These are phyloP conservation scores for Urocitellus parryii DNA, from an alignment of 2,113 vertebrate species.

Conservation along the genomic window DNA sequence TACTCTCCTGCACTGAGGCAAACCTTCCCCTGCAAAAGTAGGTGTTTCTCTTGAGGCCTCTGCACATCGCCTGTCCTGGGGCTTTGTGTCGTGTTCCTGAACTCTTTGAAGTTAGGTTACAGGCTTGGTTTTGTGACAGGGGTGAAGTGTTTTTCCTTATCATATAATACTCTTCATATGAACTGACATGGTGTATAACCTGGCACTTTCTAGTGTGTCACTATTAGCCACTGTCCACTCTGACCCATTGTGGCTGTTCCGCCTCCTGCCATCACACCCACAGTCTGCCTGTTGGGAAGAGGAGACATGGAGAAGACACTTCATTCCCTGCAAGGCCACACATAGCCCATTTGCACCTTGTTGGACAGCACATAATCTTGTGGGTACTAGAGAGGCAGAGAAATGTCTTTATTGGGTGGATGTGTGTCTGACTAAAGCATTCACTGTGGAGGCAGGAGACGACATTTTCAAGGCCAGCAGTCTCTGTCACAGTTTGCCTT, in stretches of 20 bases:
- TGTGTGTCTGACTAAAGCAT: too few relatives aligned
- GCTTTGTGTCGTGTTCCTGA: not conserved
- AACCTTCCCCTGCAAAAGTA: not conserved
- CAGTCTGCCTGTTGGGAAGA: not conserved
- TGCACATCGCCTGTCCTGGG: not conserved
- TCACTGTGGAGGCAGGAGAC: not conserved
- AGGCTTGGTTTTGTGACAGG: not conserved
- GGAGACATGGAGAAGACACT: not conserved
- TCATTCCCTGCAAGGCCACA: not conserved
- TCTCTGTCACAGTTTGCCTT: not conserved
- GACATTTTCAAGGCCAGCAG: not conserved
- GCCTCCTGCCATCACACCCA: not conserved
- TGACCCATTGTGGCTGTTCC: not conserved
- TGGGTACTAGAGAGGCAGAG: not conserved
- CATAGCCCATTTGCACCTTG: fast-evolving
- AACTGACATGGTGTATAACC: not conserved
- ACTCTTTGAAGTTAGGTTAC: not conserved
- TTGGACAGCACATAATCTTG: not conserved
- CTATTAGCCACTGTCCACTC: fast-evolving
- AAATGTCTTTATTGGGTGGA: not conserved
- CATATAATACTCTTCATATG: not conserved
- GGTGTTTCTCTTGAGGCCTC: not conserved
- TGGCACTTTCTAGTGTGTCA: not conserved
- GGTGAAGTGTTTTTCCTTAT: not conserved
- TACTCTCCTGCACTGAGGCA: too few relatives aligned